phyloP scores from a whole-genome alignment of 2,797 vertebrate species.

The Enteromius unitaeniatus region DNA sequence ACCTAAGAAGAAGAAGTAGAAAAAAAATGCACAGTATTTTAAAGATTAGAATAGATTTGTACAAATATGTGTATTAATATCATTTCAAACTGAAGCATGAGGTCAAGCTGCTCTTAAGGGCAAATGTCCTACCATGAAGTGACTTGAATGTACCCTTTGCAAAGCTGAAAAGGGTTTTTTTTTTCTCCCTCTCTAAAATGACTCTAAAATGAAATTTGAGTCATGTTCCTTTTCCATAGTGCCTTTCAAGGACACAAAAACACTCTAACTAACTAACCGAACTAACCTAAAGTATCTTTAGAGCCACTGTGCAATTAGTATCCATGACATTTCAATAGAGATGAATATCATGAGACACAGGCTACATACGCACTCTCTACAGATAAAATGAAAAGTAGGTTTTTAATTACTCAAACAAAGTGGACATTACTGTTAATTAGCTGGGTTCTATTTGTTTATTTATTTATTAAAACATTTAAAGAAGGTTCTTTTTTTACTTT shows the following conservation, averaged over 20 bases:
- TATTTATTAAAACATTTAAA: neutral
- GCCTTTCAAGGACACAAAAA: neutral
- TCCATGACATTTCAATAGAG: neutral
- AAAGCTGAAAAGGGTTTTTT: neutral
- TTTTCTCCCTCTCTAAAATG: neutral
- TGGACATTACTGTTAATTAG: neutral
- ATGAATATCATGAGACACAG: neutral
- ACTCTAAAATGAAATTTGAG: neutral
- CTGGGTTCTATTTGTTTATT: neutral
- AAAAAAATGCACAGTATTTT: neutral
- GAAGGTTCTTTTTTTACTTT: neutral
- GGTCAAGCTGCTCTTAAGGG: neutral
- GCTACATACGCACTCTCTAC: too few relatives aligned
- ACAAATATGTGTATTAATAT: neutral
- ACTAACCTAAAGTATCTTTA: neutral
- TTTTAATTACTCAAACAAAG: neutral
- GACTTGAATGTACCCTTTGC: neutral
- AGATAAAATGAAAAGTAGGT: neutral
- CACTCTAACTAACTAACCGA: too few relatives aligned
- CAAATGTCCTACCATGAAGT: neutral
- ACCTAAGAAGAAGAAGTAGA: neutral
- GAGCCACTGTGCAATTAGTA: neutral
- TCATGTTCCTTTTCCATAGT: neutral
- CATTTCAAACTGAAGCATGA: neutral
- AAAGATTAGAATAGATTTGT: neutral